These are phyloP conservation scores for Brachyptera risi DNA, from an alignment of 2,888 invertebrate species.

Conservation along the genomic window DNA sequence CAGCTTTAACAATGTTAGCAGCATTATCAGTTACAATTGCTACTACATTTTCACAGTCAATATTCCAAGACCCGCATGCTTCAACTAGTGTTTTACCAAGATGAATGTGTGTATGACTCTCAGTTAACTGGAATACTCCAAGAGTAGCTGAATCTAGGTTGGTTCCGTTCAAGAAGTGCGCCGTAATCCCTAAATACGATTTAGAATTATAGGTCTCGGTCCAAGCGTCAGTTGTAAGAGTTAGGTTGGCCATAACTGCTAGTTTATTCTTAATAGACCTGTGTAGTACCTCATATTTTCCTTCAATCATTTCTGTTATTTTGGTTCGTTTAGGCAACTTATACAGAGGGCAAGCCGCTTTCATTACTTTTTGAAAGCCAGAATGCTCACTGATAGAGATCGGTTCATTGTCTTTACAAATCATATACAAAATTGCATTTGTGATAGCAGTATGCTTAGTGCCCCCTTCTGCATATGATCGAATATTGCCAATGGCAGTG, in stretches of 20 bases:
- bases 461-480: too few relatives aligned
- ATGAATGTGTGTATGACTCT: neutral
- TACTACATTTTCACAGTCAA: constrained; percentile 29
- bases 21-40: constrained; percentile 34
- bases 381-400: neutral
- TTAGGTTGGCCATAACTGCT: neutral
- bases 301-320: neutral
- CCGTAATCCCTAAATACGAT: neutral
- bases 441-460: too few relatives aligned
- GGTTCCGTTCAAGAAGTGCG: neutral
- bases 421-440: neutral
- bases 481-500: too few relatives aligned
- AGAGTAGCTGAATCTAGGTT: neutral
- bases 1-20: constrained; percentile 34
- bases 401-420: neutral
- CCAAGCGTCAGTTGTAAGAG: neutral
- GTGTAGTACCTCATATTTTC: neutral
- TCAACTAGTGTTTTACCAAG: neutral
- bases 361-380: neutral
- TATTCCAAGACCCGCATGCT: constrained; percentile 30
- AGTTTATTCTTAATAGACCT: neutral
- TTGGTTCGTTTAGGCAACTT: neutral
- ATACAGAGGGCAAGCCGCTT: neutral
- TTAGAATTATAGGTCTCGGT: neutral
- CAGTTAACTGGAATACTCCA: neutral